Base-by-base conservation (phyloP, 1,140 invertebrate genomes). In the Macrosteles quadrilineatus region DNA sequence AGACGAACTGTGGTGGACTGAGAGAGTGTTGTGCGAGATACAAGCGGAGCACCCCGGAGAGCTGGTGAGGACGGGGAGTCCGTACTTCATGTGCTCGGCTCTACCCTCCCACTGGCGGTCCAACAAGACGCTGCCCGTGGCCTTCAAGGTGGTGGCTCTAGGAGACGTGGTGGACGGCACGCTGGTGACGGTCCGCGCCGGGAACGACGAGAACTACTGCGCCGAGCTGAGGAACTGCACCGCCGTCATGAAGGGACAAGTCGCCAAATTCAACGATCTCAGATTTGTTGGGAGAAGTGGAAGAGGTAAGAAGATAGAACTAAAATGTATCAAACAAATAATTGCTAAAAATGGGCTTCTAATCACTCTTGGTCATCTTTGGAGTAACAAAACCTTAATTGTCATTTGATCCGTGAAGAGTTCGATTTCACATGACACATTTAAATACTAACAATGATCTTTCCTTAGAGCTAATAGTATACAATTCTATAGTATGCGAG, bases 131-230 rank as follows among this genome's bases (percentile, higher is more conserved):
- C 83, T 98, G 21, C 96, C 96, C 17, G 87, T 90, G 25, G 93
- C 94, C 4, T 98, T 98, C 83, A 94, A 94, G 82, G 91, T 93
- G 71, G 93, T 98, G 19, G 90, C 94, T 17, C 83, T 98, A 12
- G 91, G 91, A 3, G 94, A 97, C 69, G 88, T 98, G 14, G 85
- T 88, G 59, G 97, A 98, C 80, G 96, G 96, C 17, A 98, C 97
- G 1, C 82, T 93, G 73, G 96, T 98, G 53, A 95, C 92, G 32
- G 89, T 98, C 11, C 82, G 89, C 14, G 97, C 96, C 2, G 97
- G 97, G 19, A 99, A 99, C 81, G 97, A 99, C 78, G 96, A 99
- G 80, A 98, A 98, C 81, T 97, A 90, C 78, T 96, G 93, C 80
- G 95, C 94, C 6, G 97, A 99, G 81, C 83, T 98, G 27, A 84